These are phyloP conservation scores for Prionchulus punctatus DNA, from an alignment of 2,888 invertebrate species.

Conservation along the genomic window DNA sequence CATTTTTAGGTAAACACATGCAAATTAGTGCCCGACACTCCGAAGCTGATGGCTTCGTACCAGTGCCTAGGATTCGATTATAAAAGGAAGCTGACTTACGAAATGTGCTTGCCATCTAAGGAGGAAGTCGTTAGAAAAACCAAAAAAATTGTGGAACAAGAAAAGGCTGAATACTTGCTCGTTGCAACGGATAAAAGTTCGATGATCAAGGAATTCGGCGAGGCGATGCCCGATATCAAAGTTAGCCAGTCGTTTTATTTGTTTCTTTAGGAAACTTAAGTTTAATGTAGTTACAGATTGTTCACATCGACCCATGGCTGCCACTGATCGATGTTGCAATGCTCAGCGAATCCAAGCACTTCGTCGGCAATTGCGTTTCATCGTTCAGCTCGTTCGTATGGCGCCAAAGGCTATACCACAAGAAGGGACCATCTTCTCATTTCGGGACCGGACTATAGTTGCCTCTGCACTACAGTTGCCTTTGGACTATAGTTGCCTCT, in stretches of 20 bases:
- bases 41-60: slow-evolving; percentile 76
- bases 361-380: slow-evolving; percentile 92
- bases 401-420: slow-evolving; percentile 69
- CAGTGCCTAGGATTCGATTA: slow-evolving; percentile 86
- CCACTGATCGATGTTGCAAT: slow-evolving; percentile 83
- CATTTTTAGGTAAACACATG: slow-evolving; percentile 52
- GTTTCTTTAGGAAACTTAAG: too few relatives aligned
- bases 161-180: slow-evolving; percentile 62
- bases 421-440: too few relatives aligned
- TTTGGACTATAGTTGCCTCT: too few relatives aligned
- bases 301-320: slow-evolving; percentile 44
- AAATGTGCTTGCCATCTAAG: slow-evolving; percentile 71
- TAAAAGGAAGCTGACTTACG: slow-evolving; percentile 63
- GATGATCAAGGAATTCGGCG: slow-evolving; percentile 58
- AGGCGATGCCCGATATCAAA: slow-evolving; percentile 44
- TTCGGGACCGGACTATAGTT: too few relatives aligned
- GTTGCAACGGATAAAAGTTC: slow-evolving; percentile 84
- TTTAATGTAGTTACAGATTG: too few relatives aligned
- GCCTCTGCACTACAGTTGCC: too few relatives aligned
- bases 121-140: slow-evolving; percentile 62
- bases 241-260: too few relatives aligned
- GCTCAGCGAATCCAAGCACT: slow-evolving; percentile 71
- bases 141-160: slow-evolving; percentile 52
- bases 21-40: slow-evolving; percentile 53
- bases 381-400: slow-evolving; percentile 91